Evolutionary conservation across 1,140 invertebrate genomes (phyloP).

Genomic region (Hermetia illucens): DNA sequence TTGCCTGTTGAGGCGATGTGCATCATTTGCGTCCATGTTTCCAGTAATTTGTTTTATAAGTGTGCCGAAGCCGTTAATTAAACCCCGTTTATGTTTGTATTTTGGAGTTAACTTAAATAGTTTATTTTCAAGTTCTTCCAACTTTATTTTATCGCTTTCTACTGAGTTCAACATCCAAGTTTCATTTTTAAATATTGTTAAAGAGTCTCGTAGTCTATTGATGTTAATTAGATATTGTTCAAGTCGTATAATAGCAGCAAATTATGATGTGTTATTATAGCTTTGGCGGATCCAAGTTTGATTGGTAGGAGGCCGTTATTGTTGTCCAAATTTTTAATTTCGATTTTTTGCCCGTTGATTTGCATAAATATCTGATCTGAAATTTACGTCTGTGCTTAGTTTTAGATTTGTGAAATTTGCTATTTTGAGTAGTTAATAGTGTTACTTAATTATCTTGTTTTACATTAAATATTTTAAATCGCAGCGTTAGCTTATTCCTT

Average conservation of each 20-base stretch:
- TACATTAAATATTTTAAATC: conserved; percentile 4
- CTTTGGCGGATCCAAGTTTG: not conserved
- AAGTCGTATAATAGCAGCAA: not conserved
- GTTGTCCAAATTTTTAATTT: not conserved
- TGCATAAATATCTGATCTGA: too few relatives aligned
- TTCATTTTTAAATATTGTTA: not conserved
- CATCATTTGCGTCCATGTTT: conserved; percentile 5
- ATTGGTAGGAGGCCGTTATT: not conserved
- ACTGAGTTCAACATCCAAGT: not conserved
- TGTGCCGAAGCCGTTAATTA: conserved; percentile 4
- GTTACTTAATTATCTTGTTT: not conserved
- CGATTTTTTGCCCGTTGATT: not conserved
- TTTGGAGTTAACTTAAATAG: not conserved
- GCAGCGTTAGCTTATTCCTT: conserved; percentile 6
- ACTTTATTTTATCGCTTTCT: not conserved
- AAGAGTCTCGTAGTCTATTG: not conserved
- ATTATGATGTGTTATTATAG: not conserved
- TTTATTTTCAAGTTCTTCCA: not conserved
- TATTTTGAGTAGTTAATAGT: not conserved
- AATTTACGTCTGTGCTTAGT: not conserved
- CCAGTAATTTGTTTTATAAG: conserved; percentile 2
- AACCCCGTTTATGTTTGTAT: not conserved
- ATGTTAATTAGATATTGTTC: not conserved
- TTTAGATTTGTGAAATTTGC: conserved; percentile 2
- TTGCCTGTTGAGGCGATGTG: not conserved